Evolutionary conservation across 1,140 invertebrate genomes (phyloP).

Genomic region (Scaptomyza hsui): DNA sequence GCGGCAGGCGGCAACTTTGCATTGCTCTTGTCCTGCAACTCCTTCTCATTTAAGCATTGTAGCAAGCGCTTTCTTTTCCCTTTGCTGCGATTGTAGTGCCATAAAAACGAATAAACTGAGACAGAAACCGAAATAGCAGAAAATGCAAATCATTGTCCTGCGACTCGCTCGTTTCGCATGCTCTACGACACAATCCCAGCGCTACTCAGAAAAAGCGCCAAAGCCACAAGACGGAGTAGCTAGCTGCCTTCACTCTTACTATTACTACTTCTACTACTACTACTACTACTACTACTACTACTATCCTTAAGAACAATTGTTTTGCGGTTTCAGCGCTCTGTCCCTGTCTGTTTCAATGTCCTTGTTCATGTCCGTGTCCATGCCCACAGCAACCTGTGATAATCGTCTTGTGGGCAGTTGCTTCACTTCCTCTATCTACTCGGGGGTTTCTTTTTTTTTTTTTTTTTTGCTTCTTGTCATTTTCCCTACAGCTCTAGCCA

Average conservation of each 20-base stretch:
- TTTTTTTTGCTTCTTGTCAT: constrained; percentile 31
- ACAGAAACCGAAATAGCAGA: constrained; percentile 55
- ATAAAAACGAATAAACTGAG: constrained; percentile 62
- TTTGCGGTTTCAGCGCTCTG: constrained; percentile 28
- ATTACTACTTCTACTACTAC: too few species aligned
- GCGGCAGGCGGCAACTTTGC: constrained; percentile 33
- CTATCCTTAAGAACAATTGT: constrained; percentile 36
- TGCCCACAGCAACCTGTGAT: constrained; percentile 65
- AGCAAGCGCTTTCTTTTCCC: constrained; percentile 32
- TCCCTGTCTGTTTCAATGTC: background rate
- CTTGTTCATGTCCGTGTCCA: constrained; percentile 17
- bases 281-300: too few species aligned
- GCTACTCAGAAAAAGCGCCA: background rate
- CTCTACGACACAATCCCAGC: constrained; percentile 7
- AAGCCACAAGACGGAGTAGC: background rate
- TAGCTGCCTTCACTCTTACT: constrained; percentile 14
- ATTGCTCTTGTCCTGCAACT: constrained; percentile 13
- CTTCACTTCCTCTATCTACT: constrained; percentile 15
- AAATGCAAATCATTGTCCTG: constrained; percentile 71
- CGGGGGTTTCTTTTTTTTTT: background rate
- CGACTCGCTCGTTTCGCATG: constrained; percentile 23
- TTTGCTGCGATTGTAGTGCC: constrained; percentile 50
- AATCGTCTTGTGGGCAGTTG: constrained; percentile 69
- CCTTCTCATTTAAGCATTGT: constrained; percentile 24
- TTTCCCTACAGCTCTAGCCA: constrained; percentile 40